phyloP scores from a whole-genome alignment of 2,797 vertebrate genomes.

The Pagetopsis macropterus region DNA sequence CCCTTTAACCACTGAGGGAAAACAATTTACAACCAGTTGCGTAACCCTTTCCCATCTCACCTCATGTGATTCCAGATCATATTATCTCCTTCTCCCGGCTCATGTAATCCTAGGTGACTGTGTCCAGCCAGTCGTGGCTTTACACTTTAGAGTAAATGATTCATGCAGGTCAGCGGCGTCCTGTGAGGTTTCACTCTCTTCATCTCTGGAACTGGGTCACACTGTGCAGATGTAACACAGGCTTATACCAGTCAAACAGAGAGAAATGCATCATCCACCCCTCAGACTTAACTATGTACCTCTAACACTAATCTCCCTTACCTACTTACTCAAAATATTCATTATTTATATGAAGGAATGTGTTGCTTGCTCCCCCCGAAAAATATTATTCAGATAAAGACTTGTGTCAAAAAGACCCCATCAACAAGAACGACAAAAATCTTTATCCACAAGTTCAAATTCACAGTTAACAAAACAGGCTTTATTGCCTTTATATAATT shows the following conservation, averaged over 20 bases:
- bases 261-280: neutral
- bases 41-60: slow-evolving; percentile 34
- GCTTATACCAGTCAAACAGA: slow-evolving; percentile 39
- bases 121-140: slow-evolving; percentile 49
- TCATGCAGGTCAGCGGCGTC: slow-evolving; percentile 66
- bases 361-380: no score
- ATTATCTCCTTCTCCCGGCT: slow-evolving; percentile 12
- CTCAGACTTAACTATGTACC: no score
- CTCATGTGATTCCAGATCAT: slow-evolving; percentile 3
- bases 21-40: slow-evolving; percentile 14
- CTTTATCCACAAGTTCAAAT: no score
- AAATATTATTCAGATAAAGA: no score
- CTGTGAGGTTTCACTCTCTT: slow-evolving; percentile 52
- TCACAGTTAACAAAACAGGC: no score
- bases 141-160: slow-evolving; percentile 75
- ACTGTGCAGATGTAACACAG: slow-evolving; percentile 54
- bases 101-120: slow-evolving; percentile 63
- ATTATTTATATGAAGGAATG: no score
- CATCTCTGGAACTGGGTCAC: slow-evolving; percentile 78
- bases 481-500: no score
- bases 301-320: no score
- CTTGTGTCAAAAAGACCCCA: no score
- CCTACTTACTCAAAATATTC: neutral
- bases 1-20: neutral
- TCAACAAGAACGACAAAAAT: no score